A percentile compares a stretch with the other conserved stretches of the same genome.
These are phyloP conservation scores for Macquaria ambigua DNA, from an alignment of 2,113 vertebrate species.

Conservation along the genomic window DNA sequence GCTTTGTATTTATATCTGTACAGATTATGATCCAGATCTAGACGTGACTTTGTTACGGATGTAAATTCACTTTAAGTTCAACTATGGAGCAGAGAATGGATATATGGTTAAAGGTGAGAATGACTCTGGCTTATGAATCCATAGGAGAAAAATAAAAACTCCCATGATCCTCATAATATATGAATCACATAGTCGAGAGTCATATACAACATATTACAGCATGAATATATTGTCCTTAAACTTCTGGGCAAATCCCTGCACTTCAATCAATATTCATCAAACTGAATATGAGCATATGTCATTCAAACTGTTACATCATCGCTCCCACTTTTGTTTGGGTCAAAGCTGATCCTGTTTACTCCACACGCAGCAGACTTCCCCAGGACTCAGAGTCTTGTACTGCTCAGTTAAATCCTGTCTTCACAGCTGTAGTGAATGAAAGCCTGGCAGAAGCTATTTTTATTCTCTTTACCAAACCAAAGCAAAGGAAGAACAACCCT, in stretches of 20 bases:
- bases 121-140: neutral
- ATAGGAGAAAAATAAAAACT: neutral
- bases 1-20: neutral
- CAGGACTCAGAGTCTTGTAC: constrained; percentile 48
- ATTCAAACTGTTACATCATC: constrained; percentile 44
- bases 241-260: neutral
- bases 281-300: neutral
- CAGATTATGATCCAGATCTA: neutral
- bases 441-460: constrained; percentile 74
- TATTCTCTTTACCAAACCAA: constrained; percentile 74
- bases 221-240: neutral
- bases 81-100: neutral
- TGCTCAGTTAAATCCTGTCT: constrained; percentile 59
- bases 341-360: constrained; percentile 53
- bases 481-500: constrained; percentile 67
- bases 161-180: neutral
- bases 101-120: neutral
- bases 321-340: constrained; percentile 28
- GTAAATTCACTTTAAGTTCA: neutral
- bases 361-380: constrained; percentile 41
- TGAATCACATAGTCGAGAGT: neutral
- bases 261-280: neutral
- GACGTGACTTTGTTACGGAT: neutral
- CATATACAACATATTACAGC: neutral
- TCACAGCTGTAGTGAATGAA: constrained; percentile 66